Conservation (phyloP, 2,888 invertebrate genomes). For the Pocota personata region DNA sequence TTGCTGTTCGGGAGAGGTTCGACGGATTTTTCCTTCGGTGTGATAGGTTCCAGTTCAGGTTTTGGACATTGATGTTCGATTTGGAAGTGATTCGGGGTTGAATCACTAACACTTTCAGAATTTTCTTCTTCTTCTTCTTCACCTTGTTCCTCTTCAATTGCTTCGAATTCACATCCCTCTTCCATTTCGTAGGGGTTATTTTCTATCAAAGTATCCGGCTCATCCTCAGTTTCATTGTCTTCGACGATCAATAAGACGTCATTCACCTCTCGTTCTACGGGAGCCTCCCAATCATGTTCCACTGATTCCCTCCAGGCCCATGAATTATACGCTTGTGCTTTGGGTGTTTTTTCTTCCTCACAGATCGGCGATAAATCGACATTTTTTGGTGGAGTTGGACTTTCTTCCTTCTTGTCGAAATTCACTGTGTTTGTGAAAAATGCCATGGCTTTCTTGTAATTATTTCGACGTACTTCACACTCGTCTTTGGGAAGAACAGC, state of each 20-base stretch:
- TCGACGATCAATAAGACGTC: conserved; percentile 30
- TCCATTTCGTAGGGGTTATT: conserved; percentile 71
- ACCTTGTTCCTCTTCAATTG: conserved; percentile 66
- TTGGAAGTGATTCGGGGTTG: conserved; percentile 77
- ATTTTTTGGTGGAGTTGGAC: not conserved
- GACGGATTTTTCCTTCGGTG: conserved; percentile 37
- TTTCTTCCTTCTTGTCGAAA: conserved; percentile 77
- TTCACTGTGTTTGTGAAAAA: conserved; percentile 80
- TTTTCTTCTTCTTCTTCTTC: conserved; percentile 51
- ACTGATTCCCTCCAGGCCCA: conserved; percentile 60
- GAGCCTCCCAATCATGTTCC: conserved; percentile 49
- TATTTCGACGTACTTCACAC: conserved; percentile 79
- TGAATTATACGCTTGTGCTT: conserved; percentile 35
- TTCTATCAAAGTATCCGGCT: conserved; percentile 76
- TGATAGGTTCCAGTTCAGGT: conserved; percentile 73
- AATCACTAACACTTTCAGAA: conserved; percentile 62
- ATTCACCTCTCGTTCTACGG: conserved; percentile 19
- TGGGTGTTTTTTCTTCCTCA: conserved; percentile 31
- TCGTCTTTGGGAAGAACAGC: conserved; percentile 75
- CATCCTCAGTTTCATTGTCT: conserved; percentile 54
- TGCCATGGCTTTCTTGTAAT: conserved; percentile 81
- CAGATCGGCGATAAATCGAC: not conserved
- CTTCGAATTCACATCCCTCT: conserved; percentile 71
- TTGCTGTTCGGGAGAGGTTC: conserved; percentile 51
- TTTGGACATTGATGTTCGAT: conserved; percentile 65